These are phyloP conservation scores for Hiodon alosoides DNA, from an alignment of 2,113 vertebrate genomes.

Conservation along the genomic window DNA sequence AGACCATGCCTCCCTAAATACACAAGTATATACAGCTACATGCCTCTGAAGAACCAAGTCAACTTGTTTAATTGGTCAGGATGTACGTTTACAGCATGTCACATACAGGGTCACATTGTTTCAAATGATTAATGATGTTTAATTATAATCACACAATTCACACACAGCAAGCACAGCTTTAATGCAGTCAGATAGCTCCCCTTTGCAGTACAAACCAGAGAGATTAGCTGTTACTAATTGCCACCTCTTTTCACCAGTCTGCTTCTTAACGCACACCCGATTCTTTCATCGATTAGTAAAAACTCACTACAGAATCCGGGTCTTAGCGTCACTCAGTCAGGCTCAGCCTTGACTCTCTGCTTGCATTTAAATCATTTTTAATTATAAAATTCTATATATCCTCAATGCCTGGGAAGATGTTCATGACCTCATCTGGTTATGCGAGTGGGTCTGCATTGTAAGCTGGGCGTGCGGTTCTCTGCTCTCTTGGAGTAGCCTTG, in stretches of 20 bases:
- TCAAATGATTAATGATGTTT: no score
- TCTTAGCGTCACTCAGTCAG: neutral
- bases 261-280: no score
- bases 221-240: no score
- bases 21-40: no score
- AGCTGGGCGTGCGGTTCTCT: neutral
- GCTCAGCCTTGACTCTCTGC: conserved; percentile 8
- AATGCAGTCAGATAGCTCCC: neutral
- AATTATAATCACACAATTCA: neutral
- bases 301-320: conserved; percentile 20
- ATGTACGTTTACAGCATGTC: no score
- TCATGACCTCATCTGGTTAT: conserved; percentile 12
- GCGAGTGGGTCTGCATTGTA: neutral
- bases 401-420: neutral
- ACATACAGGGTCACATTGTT: no score
- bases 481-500: no score
- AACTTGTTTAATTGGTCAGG: no score
- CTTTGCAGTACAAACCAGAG: neutral
- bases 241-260: no score
- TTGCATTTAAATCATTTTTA: conserved; percentile 5
- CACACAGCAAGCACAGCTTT: neutral
- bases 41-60: no score
- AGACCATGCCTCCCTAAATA: no score
- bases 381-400: no score
- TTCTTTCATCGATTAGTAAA: neutral